phyloP scores from a whole-genome alignment of 2,888 invertebrate genomes.

The Tipula unca region DNA sequence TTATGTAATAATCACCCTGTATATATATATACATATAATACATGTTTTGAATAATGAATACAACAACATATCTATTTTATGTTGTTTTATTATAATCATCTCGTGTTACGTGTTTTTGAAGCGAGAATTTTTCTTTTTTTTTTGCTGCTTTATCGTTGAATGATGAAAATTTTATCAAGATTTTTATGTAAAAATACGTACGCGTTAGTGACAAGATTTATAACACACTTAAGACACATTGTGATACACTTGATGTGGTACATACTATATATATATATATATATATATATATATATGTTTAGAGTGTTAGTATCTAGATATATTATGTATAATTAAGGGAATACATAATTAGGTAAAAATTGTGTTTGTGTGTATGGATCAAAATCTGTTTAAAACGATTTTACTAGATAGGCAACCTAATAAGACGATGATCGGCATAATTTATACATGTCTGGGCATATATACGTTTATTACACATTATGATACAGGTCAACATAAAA shows the following conservation, averaged over 20 bases:
- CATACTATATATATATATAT: too few species aligned
- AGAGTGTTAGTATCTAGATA: not conserved
- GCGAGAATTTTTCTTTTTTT: not conserved
- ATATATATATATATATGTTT: too few species aligned
- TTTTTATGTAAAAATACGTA: not conserved
- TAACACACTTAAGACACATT: not conserved
- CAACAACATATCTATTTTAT: not conserved
- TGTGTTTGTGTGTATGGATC: not conserved
- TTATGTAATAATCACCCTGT: not conserved
- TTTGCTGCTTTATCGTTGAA: not conserved
- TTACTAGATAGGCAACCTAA: not conserved
- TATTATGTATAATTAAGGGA: not conserved
- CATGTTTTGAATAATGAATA: not conserved
- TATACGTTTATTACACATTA: not conserved
- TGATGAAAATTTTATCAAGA: not conserved
- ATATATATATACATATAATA: not conserved
- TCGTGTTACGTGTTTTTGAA: not conserved
- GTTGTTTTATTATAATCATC: not conserved
- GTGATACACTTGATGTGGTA: not conserved
- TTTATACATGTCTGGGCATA: not conserved
- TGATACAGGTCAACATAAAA: not conserved
- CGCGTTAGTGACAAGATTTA: not conserved
- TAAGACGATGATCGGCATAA: not conserved
- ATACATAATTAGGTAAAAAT: not conserved
- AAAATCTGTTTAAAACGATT: not conserved